phyloP scores from a whole-genome alignment of 2,888 invertebrate genomes.

The Diaphora mendica region DNA sequence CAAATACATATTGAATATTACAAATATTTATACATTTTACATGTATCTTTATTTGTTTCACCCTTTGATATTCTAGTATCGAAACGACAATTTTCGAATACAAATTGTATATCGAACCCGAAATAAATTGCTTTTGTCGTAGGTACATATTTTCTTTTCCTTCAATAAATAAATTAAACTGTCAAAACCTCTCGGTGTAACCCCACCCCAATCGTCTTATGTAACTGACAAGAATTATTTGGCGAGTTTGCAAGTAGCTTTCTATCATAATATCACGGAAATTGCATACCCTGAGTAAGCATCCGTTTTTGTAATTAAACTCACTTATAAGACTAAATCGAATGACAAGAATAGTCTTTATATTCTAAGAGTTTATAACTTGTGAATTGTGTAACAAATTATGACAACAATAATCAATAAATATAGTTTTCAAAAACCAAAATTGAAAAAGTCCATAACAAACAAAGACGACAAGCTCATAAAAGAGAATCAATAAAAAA shows the following conservation, averaged over 20 bases:
- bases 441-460: no score
- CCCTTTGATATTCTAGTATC: constrained; percentile 2
- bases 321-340: constrained; percentile 17
- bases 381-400: not conserved
- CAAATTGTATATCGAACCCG: constrained; percentile 1
- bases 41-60: not conserved
- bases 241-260: constrained; percentile 44
- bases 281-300: constrained; percentile 34
- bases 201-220: not conserved
- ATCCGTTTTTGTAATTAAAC: constrained; percentile 37
- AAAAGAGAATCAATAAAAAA: no score
- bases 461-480: no score
- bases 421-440: no score
- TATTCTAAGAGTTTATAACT: not conserved
- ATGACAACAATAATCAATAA: no score
- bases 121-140: constrained; percentile 11
- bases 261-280: constrained; percentile 37
- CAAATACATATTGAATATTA: not conserved
- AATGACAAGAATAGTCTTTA: not conserved
- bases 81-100: not conserved
- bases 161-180: constrained; percentile 17
- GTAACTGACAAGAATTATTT: constrained; percentile 51
- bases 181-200: constrained; percentile 24
- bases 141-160: constrained; percentile 7
- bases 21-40: not conserved